Evolutionary conservation across 2,888 invertebrate species (phyloP).

Genomic region (Drosophila fulvimacula): DNA sequence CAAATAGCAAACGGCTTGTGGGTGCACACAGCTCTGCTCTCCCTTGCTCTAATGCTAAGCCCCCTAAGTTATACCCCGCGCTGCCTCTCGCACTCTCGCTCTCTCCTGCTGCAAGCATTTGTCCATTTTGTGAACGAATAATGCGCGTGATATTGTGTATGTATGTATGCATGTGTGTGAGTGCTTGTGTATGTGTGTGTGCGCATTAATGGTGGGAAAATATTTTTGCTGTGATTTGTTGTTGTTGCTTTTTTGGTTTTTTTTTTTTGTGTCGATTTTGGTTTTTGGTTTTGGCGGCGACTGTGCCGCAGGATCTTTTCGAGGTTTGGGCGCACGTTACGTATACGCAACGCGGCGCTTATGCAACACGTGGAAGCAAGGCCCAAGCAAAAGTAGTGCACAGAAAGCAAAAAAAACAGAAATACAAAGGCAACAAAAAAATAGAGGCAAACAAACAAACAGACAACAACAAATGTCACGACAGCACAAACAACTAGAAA

Average conservation of each 20-base stretch:
- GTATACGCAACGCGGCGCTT: constrained; percentile 53
- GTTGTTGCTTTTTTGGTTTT: constrained; percentile 10
- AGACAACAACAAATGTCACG: constrained; percentile 64
- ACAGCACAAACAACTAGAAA: constrained; percentile 44
- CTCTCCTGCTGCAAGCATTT: constrained; percentile 33
- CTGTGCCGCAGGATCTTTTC: constrained; percentile 52
- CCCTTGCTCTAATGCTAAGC: not conserved
- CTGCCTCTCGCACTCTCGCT: not conserved
- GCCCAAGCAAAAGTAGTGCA: constrained; percentile 35
- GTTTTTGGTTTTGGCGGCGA: constrained; percentile 27
- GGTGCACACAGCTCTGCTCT: constrained; percentile 45
- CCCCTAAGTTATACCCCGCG: not conserved
- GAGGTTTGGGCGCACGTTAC: constrained; percentile 40
- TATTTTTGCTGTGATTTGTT: constrained; percentile 61
- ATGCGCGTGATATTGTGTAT: constrained; percentile 61
- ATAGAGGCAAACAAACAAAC: constrained; percentile 16
- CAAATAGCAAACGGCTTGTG: constrained; percentile 48
- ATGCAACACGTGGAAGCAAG: constrained; percentile 51
- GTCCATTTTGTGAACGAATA: constrained; percentile 65
- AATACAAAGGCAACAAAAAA: constrained; percentile 15
- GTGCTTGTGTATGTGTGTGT: constrained; percentile 22
- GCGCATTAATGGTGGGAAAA: constrained; percentile 76
- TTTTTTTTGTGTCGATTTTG: constrained; percentile 26
- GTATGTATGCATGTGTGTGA: constrained; percentile 40
- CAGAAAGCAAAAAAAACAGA: constrained; percentile 1